Evolutionary conservation across 2,888 invertebrate genomes (phyloP).

Genomic region (Syritta pipiens): DNA sequence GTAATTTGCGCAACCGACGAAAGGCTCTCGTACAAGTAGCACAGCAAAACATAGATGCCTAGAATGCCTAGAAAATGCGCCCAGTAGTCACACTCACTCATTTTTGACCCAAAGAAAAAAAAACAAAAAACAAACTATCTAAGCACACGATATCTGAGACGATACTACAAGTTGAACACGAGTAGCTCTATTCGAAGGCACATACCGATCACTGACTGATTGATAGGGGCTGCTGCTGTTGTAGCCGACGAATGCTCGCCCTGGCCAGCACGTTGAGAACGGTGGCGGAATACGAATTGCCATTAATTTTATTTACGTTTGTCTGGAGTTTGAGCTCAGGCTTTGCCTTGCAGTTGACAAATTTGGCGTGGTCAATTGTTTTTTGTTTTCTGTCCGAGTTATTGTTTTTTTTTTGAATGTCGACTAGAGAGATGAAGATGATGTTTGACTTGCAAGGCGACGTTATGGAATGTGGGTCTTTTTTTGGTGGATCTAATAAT

Average conservation of each 20-base stretch:
- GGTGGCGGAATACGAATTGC: slow-evolving; percentile 44
- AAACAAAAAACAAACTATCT: slow-evolving; percentile 8
- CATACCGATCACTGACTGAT: slow-evolving; percentile 36
- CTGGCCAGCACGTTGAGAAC: slow-evolving; percentile 30
- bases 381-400: slow-evolving; percentile 2
- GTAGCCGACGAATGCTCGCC: slow-evolving; percentile 17
- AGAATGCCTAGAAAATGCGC: slow-evolving; percentile 78
- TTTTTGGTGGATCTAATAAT: too few relatives aligned
- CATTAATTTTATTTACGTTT: slow-evolving; percentile 20
- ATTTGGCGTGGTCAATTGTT: neutral
- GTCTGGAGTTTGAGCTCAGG: neutral
- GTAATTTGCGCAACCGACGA: slow-evolving; percentile 82
- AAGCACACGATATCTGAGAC: slow-evolving; percentile 2
- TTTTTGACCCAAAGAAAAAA: slow-evolving; percentile 4
- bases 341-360: slow-evolving; percentile 32
- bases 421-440: too few relatives aligned
- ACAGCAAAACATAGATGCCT: slow-evolving; percentile 81
- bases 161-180: slow-evolving; percentile 16
- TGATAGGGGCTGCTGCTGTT: slow-evolving; percentile 30
- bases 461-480: too few relatives aligned
- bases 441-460: too few relatives aligned
- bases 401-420: slow-evolving; percentile 2
- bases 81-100: slow-evolving; percentile 37
- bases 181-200: slow-evolving; percentile 18
- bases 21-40: slow-evolving; percentile 81